These are phyloP conservation scores for Crenuchus spilurus DNA, from an alignment of 2,797 vertebrate genomes.

Conservation along the genomic window DNA sequence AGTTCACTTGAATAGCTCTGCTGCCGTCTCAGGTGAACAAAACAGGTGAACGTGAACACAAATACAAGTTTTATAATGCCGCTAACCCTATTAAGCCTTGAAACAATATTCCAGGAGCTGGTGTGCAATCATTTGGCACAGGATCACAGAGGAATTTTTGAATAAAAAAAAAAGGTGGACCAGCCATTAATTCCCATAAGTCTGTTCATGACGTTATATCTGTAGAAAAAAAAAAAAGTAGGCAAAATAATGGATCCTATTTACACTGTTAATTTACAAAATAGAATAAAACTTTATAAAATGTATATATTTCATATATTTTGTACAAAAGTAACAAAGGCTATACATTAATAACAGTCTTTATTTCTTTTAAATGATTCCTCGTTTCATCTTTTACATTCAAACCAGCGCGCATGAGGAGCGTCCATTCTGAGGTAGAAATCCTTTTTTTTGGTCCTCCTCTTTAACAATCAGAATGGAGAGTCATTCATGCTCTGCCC, in stretches of 20 bases:
- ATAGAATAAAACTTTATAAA: constrained; percentile 84
- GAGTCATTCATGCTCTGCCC: constrained; percentile 15
- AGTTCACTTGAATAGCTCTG: not conserved
- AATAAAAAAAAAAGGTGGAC: constrained; percentile 33
- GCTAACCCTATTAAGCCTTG: too few species aligned
- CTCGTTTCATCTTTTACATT: constrained; percentile 70
- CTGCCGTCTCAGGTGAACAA: not conserved
- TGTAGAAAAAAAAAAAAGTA: constrained; percentile 73
- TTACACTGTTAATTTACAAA: constrained; percentile 92
- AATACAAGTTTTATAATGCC: too few species aligned
- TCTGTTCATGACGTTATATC: constrained; percentile 22
- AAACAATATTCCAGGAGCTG: too few species aligned
- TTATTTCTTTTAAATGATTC: constrained; percentile 46
- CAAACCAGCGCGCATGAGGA: constrained; percentile 56
- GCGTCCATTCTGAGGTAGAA: constrained; percentile 90
- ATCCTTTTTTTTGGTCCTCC: constrained; percentile 62
- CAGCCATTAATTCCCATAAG: constrained; percentile 37
- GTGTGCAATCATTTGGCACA: too few species aligned
- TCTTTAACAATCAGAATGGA: constrained; percentile 58
- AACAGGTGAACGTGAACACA: not conserved
- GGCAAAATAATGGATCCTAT: constrained; percentile 85
- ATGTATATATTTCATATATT: constrained; percentile 81
- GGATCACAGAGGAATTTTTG: constrained; percentile 28
- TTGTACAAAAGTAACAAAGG: constrained; percentile 71
- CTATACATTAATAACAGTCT: constrained; percentile 48